Evolutionary conservation across 2,797 vertebrate genomes (phyloP), one percentile per base, ranked within the genome.

Genomic region (Liparis tanakae): DNA sequence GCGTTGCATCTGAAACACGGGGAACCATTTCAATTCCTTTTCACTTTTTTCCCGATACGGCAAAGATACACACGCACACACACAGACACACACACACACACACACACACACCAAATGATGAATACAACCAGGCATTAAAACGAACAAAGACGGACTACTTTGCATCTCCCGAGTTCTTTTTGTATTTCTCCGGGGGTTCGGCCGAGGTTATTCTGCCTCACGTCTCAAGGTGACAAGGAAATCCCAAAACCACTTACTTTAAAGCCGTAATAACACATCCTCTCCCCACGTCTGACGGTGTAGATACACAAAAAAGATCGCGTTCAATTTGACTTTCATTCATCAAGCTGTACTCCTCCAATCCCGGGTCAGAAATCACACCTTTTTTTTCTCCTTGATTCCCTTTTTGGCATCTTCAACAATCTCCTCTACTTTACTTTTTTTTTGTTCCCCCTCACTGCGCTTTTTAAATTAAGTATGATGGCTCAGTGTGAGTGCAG

Each of bases 291-390:
- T 79, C 69, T 74, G 46, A 39, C 10, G 53, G 41, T 72, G 78
- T 62, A 54, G 67, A 72, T 56, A 67, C 70, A 79, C 77, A 12
- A 73, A 79, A 84, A 74, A 82, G 58, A 81, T 88, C 82, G 78
- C 69, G 43, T 84, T 76, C 81, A 85, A 85, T 88, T 81, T 85
- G 72, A 85, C 72, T 86, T 84, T 73, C 76, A 89, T 90, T 86
- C 76, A 81, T 89, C 82, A 87, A 39, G 46, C 70, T 50, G 56
- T 51, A 70, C 55, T 81, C 69, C 64, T 10, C 51, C 10, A 70
- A 76, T 79, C 83, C 67, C 60, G 68, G 82, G 80, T 85, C 81
- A 89, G 75, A 85, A 87, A 85, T 76, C 66, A 68, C 53, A 80
- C 72, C n/a, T n/a, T 85, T 87, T 30, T 30, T 30, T 81, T 70